Conservation (phyloP, 2,113 vertebrate species). For the Monarcha castaneiventris region DNA sequence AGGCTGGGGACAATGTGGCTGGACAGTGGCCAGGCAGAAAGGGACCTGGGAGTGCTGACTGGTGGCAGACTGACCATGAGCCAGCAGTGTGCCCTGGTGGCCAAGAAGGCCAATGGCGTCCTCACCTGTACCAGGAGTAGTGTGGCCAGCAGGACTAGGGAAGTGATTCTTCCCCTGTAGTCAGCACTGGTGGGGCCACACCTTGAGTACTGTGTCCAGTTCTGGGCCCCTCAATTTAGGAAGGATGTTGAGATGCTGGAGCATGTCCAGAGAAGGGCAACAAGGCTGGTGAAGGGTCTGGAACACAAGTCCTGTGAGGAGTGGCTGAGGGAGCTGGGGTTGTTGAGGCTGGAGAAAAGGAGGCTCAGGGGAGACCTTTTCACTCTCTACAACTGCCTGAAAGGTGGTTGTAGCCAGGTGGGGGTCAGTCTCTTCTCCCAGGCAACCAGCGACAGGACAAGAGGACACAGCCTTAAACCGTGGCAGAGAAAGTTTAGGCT, state of each 20-base stretch:
- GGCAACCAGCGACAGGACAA: background rate
- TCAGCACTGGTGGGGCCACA: background rate
- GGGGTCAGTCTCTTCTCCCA: background rate
- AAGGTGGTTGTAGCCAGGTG: background rate
- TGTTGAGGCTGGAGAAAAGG: background rate
- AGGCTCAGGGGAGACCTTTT: background rate
- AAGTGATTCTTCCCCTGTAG: background rate
- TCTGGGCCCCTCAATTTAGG: background rate
- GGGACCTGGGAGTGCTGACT: too few relatives aligned
- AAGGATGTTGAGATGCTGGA: background rate
- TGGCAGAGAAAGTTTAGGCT: background rate
- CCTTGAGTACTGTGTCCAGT: background rate
- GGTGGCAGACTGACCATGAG: rapidly evolving
- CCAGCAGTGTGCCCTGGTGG: rapidly evolving
- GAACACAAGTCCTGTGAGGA: background rate
- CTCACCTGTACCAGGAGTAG: background rate
- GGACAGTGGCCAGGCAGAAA: background rate
- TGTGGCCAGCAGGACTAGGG: background rate
- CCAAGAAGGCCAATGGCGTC: background rate
- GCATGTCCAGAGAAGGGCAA: background rate
- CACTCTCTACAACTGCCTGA: background rate
- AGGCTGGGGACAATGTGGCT: background rate
- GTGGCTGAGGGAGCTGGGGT: background rate
- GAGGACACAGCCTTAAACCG: background rate
- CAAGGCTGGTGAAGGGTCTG: background rate